These are phyloP conservation scores for Neolamprologus sp. DNA, from an alignment of 2,113 vertebrate species.

Conservation along the genomic window DNA sequence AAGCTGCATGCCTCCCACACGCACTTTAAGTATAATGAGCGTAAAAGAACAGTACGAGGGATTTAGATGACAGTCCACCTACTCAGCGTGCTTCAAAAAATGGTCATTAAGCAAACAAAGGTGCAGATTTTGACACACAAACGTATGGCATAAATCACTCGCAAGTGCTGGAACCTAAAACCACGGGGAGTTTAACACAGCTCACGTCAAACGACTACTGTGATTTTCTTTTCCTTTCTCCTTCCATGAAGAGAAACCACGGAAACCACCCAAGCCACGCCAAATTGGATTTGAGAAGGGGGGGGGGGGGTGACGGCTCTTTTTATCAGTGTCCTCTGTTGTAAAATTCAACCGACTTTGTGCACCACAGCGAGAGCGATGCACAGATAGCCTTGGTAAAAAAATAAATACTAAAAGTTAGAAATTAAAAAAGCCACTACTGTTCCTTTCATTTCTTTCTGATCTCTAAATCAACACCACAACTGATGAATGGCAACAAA, in stretches of 20 bases:
- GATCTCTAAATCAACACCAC: constrained; percentile 8
- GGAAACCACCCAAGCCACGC: not conserved
- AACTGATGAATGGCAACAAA: not conserved
- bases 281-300: constrained; percentile 5
- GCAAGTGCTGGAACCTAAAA: not conserved
- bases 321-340: constrained; percentile 28
- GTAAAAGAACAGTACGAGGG: not conserved
- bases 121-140: not conserved
- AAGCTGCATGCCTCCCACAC: constrained; percentile 34
- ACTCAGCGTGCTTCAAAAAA: constrained; percentile 27
- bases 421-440: not conserved
- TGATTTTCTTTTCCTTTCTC: not conserved
- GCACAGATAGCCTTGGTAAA: constrained; percentile 19
- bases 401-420: not conserved
- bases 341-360: not conserved
- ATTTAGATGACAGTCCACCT: constrained; percentile 21
- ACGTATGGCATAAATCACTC: not conserved
- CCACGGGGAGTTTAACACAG: not conserved
- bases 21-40: constrained; percentile 28
- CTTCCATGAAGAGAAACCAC: not conserved
- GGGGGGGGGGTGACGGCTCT: not conserved
- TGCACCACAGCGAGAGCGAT: not conserved
- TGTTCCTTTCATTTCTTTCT: constrained; percentile 3
- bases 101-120: constrained; percentile 31
- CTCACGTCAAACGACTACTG: not conserved